Evolutionary conservation across 2,797 vertebrate species (phyloP).

Genomic region (Streptopelia turtur): DNA sequence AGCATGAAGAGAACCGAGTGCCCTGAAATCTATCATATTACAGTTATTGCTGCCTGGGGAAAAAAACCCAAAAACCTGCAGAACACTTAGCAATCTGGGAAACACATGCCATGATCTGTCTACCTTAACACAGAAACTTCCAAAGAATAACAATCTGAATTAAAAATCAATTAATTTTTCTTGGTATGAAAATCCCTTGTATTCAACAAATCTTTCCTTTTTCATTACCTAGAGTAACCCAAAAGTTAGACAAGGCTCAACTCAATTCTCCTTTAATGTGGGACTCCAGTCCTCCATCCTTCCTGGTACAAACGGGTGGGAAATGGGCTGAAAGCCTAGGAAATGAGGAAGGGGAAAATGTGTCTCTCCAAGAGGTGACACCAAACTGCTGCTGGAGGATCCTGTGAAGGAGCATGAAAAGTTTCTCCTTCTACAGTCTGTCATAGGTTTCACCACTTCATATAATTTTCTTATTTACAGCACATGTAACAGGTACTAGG

Average conservation of each 20-base stretch:
- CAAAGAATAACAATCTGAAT: background rate
- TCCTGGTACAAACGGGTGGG: background rate
- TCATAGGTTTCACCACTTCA: background rate
- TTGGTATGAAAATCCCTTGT: background rate
- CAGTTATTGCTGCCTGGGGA: background rate
- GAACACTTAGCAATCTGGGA: background rate
- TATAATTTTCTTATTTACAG: background rate
- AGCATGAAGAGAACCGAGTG: background rate
- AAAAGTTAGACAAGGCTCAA: background rate
- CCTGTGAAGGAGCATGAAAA: background rate
- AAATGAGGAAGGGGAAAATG: background rate
- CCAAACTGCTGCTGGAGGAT: background rate
- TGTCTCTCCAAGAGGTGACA: background rate
- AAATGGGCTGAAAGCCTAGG: background rate
- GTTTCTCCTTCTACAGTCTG: background rate
- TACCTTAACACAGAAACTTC: background rate
- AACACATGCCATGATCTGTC: background rate
- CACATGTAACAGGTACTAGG: background rate
- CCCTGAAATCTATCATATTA: background rate
- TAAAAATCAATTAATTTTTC: background rate
- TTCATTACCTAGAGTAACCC: background rate
- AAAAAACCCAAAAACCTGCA: background rate
- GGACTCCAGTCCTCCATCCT: background rate
- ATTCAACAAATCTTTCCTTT: background rate
- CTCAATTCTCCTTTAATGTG: background rate